Base-by-base conservation (phyloP, 2,113 vertebrate species). In the Anarrhichthys ocellatus region DNA sequence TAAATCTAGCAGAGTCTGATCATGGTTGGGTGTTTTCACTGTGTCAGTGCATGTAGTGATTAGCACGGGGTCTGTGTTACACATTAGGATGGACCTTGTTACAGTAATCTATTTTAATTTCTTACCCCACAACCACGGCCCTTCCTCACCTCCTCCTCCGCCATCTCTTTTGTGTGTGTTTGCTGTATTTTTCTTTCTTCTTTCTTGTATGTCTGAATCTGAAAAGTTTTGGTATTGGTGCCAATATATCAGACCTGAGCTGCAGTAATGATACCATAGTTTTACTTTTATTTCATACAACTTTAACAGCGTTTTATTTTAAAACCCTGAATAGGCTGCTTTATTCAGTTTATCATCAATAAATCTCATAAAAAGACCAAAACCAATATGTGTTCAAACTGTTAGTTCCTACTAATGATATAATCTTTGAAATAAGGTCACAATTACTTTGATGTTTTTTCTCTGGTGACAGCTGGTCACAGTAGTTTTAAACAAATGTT, bases 1-100 rank as follows among this genome's bases (percentile, higher is more conserved):
- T 88, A 91, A 90, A 88, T 92, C 83, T 73, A 64, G 66, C 71
- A 76, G 88, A 91, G 87, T 87, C n/a, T 87, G 83, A 88, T 77
- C 77, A 82, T 71, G 78, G 46, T 27, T 48, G 83, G 63, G 7
- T 82, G 82, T 81, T 82, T 83, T 78, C 56, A 71, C 44, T 78
- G 80, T 40, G 27, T 65, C 38, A 10, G 77, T 66, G 67, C 74
- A 44, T 83, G 73, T 80, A 63, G 46, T 56, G 62, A 87, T 84
- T 70, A 84, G 73, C 52, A 76, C 9, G 0, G 50, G 58, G 48
- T 8, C 75, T 20, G 54, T 58, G 70, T 59, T 76, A 56, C 79
- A 72, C 80, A 77, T 69, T 80, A 87, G 52, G 32, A 56, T 22
- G 69, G 64, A 71, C 68, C 59, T 58, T 0, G 17, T 81, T 84